These are phyloP conservation scores for Musca domestica DNA, from an alignment of 1,140 invertebrate genomes.

Conservation along the genomic window DNA sequence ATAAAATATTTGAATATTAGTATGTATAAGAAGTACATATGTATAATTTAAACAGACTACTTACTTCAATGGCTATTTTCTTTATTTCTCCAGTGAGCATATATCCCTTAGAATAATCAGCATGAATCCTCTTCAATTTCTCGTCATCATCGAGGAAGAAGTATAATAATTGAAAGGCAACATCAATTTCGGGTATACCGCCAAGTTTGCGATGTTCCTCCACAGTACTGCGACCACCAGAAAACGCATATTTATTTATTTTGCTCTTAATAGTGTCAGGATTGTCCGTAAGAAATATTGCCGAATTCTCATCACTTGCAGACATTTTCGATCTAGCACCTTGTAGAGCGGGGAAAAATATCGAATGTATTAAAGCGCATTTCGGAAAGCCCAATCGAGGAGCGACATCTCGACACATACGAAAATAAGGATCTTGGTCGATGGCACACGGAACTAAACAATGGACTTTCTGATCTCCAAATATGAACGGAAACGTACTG, in stretches of 20 bases:
- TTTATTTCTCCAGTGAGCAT: slow-evolving; percentile 94
- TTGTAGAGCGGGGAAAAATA: slow-evolving; percentile 94
- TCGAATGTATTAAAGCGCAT: slow-evolving; percentile 91
- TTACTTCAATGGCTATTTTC: slow-evolving; percentile 77
- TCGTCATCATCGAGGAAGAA: slow-evolving; percentile 97
- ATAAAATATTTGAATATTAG: background rate
- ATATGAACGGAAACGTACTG: slow-evolving; percentile 94
- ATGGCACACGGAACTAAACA: slow-evolving; percentile 98
- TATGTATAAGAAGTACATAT: background rate
- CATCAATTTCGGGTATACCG: slow-evolving; percentile 94
- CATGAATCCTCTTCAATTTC: slow-evolving; percentile 79
- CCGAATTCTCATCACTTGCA: slow-evolving; percentile 89
- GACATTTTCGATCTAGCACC: slow-evolving; percentile 98
- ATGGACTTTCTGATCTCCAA: slow-evolving; percentile 76
- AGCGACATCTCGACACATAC: slow-evolving; percentile 97
- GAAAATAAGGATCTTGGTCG: slow-evolving; percentile 99
- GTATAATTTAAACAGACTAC: too few relatives aligned
- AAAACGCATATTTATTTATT: slow-evolving; percentile 99
- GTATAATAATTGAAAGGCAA: slow-evolving; percentile 91
- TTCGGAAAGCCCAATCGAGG: slow-evolving; percentile 84
- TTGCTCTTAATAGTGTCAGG: slow-evolving; percentile 97
- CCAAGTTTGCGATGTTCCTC: slow-evolving; percentile 90
- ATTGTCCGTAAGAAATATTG: slow-evolving; percentile 93
- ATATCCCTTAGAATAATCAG: slow-evolving; percentile 84
- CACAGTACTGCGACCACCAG: slow-evolving; percentile 88